A percentile compares a stretch with the other conserved stretches of the same genome.
Evolutionary conservation across 2,797 vertebrate genomes (phyloP).

Genomic region (Coregonus sp.): DNA sequence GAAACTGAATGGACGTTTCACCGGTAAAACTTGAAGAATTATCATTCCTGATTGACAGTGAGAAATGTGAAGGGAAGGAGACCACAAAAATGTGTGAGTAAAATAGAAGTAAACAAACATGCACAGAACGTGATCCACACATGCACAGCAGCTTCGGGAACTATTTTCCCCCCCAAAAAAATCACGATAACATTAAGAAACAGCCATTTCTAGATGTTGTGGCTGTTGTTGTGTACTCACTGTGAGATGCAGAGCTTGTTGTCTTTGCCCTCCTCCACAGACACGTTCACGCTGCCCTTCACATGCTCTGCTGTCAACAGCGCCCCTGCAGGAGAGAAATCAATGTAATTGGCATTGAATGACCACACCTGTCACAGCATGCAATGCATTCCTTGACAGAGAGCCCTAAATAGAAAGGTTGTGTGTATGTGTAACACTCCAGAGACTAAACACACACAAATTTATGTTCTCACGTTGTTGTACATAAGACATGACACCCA

Average conservation of each 20-base stretch:
- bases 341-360: constrained; percentile 4
- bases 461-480: no score
- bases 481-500: no score
- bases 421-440: background rate
- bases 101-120: no score
- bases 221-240: constrained; percentile 73
- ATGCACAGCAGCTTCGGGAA: no score
- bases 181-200: background rate
- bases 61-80: no score
- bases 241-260: constrained; percentile 87
- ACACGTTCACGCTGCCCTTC: constrained; percentile 82
- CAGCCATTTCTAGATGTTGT: background rate
- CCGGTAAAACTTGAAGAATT: no score
- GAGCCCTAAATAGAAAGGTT: background rate
- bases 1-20: no score
- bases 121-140: no score
- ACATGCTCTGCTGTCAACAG: constrained; percentile 89
- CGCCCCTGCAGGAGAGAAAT: constrained; percentile 74
- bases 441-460: background rate
- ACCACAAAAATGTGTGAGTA: no score
- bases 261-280: constrained; percentile 91
- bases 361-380: background rate
- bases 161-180: no score
- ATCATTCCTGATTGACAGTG: no score
- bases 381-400: background rate